These are phyloP conservation scores for Aphaenogaster floridana DNA, from an alignment of 1,140 invertebrate genomes.

Conservation along the genomic window DNA sequence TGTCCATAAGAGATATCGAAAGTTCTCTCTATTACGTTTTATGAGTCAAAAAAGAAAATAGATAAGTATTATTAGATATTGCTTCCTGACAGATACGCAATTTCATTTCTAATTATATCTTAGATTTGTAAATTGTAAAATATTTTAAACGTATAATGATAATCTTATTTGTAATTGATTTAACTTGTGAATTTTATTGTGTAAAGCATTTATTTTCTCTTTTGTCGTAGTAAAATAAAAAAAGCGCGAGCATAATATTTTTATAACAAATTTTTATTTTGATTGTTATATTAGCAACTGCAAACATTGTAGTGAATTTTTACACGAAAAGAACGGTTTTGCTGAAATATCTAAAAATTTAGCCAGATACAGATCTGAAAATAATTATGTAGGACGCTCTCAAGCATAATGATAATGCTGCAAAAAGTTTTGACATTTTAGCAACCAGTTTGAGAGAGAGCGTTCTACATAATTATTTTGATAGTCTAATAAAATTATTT, in stretches of 20 bases:
- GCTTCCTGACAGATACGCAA: not conserved
- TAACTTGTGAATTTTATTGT: not conserved
- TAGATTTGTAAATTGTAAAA: not conserved
- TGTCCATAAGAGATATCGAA: not conserved
- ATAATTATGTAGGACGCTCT: too few species aligned
- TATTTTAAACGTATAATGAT: not conserved
- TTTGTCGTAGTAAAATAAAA: not conserved
- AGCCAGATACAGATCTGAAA: too few species aligned
- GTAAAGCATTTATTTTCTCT: not conserved
- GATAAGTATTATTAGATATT: not conserved
- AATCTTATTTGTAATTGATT: not conserved
- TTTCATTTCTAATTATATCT: constrained; percentile 9
- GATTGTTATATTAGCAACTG: not conserved
- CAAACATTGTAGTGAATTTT: not conserved
- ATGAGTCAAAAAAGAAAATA: not conserved
- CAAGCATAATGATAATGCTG: too few species aligned
- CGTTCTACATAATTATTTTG: too few species aligned
- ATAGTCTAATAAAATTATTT: too few species aligned
- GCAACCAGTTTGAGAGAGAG: too few species aligned
- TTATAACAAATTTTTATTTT: not conserved
- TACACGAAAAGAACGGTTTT: not conserved
- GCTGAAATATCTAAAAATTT: too few species aligned
- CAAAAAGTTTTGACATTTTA: too few species aligned
- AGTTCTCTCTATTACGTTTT: not conserved
- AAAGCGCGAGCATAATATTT: not conserved